Conservation (phyloP, 2,888 invertebrate species). For the Pheosia gnoma region DNA sequence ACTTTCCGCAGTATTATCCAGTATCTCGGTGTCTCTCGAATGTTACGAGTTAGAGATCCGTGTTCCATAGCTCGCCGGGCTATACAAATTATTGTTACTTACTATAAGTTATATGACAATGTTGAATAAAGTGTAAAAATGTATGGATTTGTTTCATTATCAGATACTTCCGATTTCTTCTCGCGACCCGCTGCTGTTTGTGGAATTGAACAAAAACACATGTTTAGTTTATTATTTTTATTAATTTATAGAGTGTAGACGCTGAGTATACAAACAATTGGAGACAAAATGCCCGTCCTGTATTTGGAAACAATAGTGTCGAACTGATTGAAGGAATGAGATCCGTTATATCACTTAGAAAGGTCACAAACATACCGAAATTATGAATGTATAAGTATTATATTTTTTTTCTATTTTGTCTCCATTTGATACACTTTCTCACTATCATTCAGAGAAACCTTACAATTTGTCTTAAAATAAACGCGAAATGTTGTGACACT, state of each 20-base stretch:
- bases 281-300: slow-evolving; percentile 65
- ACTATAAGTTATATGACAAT: slow-evolving; percentile 77
- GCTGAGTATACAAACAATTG: slow-evolving; percentile 66
- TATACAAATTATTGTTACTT: slow-evolving; percentile 69
- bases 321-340: slow-evolving; percentile 59
- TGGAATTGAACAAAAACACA: neutral
- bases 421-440: slow-evolving; percentile 61
- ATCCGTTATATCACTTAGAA: slow-evolving; percentile 73
- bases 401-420: slow-evolving; percentile 53
- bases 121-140: slow-evolving; percentile 78
- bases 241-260: slow-evolving; percentile 80
- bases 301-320: slow-evolving; percentile 26
- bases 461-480: slow-evolving; percentile 51
- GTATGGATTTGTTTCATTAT: slow-evolving; percentile 18
- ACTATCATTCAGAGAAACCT: slow-evolving; percentile 42
- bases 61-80: slow-evolving; percentile 54
- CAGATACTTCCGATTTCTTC: neutral
- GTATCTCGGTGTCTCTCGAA: slow-evolving; percentile 41
- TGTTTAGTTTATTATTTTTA: slow-evolving; percentile 70
- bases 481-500: slow-evolving; percentile 50
- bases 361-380: slow-evolving; percentile 48
- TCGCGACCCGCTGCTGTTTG: neutral
- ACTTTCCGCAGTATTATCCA: slow-evolving; percentile 11
- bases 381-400: slow-evolving; percentile 40
- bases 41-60: slow-evolving; percentile 55